Evolutionary conservation across 1,140 invertebrate genomes (phyloP).

Genomic region (Eubasilissa regina): DNA sequence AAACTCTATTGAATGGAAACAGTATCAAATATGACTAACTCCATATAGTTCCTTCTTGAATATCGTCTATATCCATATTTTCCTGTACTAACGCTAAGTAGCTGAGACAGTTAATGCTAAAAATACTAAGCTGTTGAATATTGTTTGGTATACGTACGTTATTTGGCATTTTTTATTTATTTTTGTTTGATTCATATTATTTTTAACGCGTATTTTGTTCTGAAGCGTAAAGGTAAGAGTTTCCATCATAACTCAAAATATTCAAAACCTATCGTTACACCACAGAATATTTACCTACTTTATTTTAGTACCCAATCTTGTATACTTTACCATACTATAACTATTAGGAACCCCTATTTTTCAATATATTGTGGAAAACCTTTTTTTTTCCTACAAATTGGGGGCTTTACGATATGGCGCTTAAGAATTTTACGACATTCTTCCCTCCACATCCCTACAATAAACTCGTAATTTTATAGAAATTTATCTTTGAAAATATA

Average conservation of each 20-base stretch:
- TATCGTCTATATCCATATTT: no score
- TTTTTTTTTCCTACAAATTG: slow-evolving; percentile 41
- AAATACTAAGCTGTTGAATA: no score
- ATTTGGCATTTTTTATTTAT: no score
- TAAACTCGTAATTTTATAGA: slow-evolving; percentile 38
- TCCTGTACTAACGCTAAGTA: no score
- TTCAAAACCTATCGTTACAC: slow-evolving; percentile 1
- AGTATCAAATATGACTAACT: no score
- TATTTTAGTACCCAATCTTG: not conserved
- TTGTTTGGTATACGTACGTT: no score
- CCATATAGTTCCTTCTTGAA: no score
- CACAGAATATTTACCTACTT: slow-evolving; percentile 19
- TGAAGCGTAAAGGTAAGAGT: not conserved
- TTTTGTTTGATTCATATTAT: not conserved
- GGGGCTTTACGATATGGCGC: slow-evolving; percentile 25
- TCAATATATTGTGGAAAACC: slow-evolving; percentile 33
- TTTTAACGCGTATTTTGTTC: slow-evolving; percentile 25
- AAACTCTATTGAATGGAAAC: no score
- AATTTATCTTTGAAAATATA: slow-evolving; percentile 26
- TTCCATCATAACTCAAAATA: slow-evolving; percentile 7
- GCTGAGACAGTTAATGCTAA: no score
- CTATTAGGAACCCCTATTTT: slow-evolving; percentile 25
- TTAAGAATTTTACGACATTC: slow-evolving; percentile 33
- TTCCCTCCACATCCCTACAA: slow-evolving; percentile 25
- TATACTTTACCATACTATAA: slow-evolving; percentile 11